These are phyloP conservation scores for Saccostrea glomerata DNA, from an alignment of 1,140 invertebrate species.

Conservation along the genomic window DNA sequence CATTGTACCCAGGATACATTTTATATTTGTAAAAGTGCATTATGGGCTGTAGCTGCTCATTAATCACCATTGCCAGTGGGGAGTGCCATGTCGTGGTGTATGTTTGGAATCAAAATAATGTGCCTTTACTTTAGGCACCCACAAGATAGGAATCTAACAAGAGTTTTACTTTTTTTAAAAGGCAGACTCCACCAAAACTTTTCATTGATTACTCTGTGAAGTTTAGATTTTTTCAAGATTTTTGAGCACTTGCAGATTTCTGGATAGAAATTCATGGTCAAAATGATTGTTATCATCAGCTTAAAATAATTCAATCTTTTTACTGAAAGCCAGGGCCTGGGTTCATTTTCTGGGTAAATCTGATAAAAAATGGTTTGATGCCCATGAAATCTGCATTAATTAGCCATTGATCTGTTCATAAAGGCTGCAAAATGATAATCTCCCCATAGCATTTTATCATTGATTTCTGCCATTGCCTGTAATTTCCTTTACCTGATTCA, in stretches of 20 bases:
- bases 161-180: constrained; percentile 2
- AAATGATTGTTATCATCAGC: background rate
- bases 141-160: background rate
- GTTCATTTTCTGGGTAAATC: constrained; percentile 27
- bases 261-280: background rate
- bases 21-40: background rate
- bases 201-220: background rate
- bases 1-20: background rate
- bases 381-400: constrained; percentile 34
- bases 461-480: constrained; percentile 2
- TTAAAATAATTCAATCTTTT: background rate
- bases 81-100: background rate
- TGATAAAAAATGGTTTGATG: constrained; percentile 1
- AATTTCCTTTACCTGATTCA: constrained; percentile 1
- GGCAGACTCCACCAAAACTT: background rate
- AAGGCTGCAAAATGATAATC: background rate
- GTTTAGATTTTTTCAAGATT: background rate
- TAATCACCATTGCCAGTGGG: background rate
- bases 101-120: constrained; percentile 23
- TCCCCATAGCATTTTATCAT: background rate
- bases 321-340: background rate
- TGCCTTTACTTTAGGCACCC: background rate
- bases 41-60: background rate
- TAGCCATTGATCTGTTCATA: constrained; percentile 8
- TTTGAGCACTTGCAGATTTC: background rate